Evolutionary conservation across 2,797 vertebrate genomes (phyloP).

Genomic region (Chrysocyon brachyurus): DNA sequence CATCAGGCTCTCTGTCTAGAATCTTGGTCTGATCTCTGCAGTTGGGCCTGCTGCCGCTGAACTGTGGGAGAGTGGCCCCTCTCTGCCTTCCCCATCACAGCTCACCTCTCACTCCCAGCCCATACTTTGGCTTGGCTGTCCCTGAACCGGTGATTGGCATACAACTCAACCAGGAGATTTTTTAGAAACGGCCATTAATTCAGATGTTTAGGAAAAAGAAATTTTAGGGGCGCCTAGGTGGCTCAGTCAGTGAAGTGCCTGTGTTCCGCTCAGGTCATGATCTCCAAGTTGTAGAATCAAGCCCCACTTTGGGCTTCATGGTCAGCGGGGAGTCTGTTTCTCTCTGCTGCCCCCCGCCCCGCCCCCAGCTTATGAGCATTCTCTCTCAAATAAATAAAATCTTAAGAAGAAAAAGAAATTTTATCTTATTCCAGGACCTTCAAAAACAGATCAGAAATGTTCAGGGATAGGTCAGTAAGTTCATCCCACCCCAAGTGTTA

Average conservation of each 20-base stretch:
- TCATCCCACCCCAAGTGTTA: not conserved
- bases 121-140: not conserved
- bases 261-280: too few relatives aligned
- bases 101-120: not conserved
- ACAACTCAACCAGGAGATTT: not conserved
- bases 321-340: too few relatives aligned
- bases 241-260: too few relatives aligned
- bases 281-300: too few relatives aligned
- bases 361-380: too few relatives aligned
- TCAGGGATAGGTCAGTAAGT: not conserved
- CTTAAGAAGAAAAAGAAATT: not conserved
- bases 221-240: not conserved
- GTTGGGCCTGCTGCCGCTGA: not conserved
- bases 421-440: not conserved
- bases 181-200: not conserved
- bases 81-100: not conserved
- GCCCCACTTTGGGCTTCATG: too few relatives aligned
- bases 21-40: not conserved
- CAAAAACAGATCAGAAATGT: not conserved
- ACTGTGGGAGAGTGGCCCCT: not conserved
- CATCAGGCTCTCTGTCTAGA: not conserved
- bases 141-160: not conserved
- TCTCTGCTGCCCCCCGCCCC: too few relatives aligned
- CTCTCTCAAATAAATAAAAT: too few relatives aligned
- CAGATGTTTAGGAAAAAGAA: not conserved